Conservation (phyloP, 1,140 invertebrate species). For the Drosophila bocqueti region DNA sequence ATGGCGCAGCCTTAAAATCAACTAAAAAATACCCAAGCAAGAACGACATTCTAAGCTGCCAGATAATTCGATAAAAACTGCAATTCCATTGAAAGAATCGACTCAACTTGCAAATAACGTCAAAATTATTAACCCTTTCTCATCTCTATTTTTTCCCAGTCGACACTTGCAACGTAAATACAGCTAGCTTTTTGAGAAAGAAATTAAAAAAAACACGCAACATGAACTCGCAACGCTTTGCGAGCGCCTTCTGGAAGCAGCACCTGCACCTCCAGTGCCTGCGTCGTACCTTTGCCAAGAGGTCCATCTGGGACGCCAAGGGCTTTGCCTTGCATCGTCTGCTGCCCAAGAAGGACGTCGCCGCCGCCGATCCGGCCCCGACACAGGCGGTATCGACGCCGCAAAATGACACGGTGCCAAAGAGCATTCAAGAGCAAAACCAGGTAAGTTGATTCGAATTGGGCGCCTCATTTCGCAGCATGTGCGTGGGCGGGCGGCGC, state of each 20-base stretch:
- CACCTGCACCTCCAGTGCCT: background rate
- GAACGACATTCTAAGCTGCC: background rate
- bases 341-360: background rate
- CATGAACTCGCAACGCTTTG: background rate
- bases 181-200: background rate
- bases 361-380: background rate
- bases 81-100: background rate
- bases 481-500: background rate
- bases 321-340: background rate
- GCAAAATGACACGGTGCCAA: background rate
- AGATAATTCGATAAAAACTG: background rate
- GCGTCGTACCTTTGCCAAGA: slow-evolving; percentile 10
- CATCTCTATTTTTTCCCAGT: background rate
- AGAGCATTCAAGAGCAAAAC: background rate
- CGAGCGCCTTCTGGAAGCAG: background rate
- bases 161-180: background rate
- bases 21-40: background rate
- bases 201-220: too few relatives aligned
- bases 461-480: background rate
- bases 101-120: background rate
- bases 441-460: background rate
- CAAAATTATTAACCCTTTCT: background rate
- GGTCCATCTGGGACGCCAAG: slow-evolving; percentile 22
- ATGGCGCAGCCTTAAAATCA: background rate
- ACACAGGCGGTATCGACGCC: background rate